A percentile compares a stretch with the other conserved stretches of the same genome.
Conservation (phyloP, 2,797 vertebrate genomes). For the Lagothrix lagotricha region DNA sequence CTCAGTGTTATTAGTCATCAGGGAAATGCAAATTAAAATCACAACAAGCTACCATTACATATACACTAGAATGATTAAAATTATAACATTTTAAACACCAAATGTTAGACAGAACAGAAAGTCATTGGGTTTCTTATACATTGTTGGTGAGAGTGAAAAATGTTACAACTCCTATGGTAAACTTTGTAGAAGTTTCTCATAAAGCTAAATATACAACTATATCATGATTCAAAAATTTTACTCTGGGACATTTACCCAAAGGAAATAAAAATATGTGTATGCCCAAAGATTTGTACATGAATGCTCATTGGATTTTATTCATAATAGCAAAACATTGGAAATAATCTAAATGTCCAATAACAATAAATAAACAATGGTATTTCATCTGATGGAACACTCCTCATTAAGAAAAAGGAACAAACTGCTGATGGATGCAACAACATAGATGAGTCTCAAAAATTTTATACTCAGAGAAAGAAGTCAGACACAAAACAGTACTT, state of each 20-base stretch:
- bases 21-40: conserved; percentile 12
- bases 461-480: not conserved
- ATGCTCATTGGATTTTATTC: conserved; percentile 2
- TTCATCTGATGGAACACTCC: not conserved
- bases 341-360: not conserved
- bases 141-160: not conserved
- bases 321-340: not conserved
- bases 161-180: not conserved
- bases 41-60: not conserved
- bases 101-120: not conserved
- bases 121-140: not conserved
- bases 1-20: not conserved
- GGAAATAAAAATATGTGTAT: conserved; percentile 1
- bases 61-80: not conserved
- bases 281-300: not conserved
- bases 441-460: not conserved
- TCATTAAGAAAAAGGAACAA: not conserved
- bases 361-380: not conserved
- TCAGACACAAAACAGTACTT: not conserved
- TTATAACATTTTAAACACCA: not conserved
- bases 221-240: not conserved
- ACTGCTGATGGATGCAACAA: not conserved
- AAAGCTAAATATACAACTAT: not conserved
- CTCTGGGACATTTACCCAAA: conserved; percentile 19
- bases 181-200: not conserved